These are phyloP conservation scores for Nicator chloris DNA, from an alignment of 2,113 vertebrate species.

Conservation along the genomic window DNA sequence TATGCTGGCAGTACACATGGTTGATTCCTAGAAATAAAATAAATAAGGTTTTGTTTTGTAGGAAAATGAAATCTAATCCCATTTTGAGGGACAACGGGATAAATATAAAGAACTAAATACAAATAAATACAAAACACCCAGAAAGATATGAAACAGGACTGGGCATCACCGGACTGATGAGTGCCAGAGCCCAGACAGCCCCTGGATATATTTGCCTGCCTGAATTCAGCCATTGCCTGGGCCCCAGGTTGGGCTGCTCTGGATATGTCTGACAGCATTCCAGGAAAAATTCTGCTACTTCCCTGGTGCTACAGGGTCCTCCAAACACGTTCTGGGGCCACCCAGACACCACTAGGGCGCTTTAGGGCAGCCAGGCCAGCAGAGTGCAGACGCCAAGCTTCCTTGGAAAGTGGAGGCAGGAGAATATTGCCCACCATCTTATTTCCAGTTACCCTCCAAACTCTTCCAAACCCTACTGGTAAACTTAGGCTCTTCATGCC, in stretches of 20 bases:
- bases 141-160: neutral
- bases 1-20: neutral
- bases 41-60: neutral
- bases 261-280: too few species aligned
- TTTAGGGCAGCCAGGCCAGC: fast-evolving
- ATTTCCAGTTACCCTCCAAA: neutral
- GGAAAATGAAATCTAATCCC: neutral
- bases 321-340: too few species aligned
- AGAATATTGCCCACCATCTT: neutral
- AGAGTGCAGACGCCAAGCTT: too few species aligned
- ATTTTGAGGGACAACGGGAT: neutral
- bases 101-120: neutral
- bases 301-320: too few species aligned
- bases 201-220: neutral
- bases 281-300: too few species aligned
- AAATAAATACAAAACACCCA: neutral
- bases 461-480: neutral
- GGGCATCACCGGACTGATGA: fast-evolving
- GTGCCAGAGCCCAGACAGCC: neutral
- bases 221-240: neutral
- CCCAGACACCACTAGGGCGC: too few species aligned
- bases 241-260: too few species aligned
- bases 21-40: neutral
- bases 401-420: neutral
- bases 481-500: neutral